phyloP scores from a whole-genome alignment of 1,140 invertebrate genomes.

The Drosophila parvula region DNA sequence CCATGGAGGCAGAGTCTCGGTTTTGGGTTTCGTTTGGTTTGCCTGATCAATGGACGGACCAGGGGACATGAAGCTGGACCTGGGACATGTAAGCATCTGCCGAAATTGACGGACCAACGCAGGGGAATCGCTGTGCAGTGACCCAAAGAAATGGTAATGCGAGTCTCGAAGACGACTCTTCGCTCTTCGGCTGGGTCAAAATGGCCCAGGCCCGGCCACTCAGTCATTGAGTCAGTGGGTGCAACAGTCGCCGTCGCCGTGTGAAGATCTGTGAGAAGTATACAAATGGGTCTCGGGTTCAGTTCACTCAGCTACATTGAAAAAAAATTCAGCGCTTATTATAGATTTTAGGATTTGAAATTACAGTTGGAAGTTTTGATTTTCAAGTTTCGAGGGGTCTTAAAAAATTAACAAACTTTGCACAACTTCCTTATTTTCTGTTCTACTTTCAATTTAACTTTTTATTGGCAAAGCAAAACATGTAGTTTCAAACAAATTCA shows the following conservation, averaged over 20 bases:
- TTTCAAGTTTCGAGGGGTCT: fast-evolving
- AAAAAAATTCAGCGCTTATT: not conserved
- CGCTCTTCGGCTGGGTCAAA: slow-evolving; percentile 42
- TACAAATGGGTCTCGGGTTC: slow-evolving; percentile 79
- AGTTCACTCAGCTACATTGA: slow-evolving; percentile 28
- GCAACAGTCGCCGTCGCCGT: slow-evolving; percentile 64
- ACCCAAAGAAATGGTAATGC: slow-evolving; percentile 82
- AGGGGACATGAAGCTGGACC: slow-evolving; percentile 47
- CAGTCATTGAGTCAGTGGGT: slow-evolving; percentile 82
- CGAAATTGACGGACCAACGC: slow-evolving; percentile 49
- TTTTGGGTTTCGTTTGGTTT: slow-evolving; percentile 16
- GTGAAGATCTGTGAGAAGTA: slow-evolving; percentile 82
- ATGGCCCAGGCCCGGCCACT: slow-evolving; percentile 59
- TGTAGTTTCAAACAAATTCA: too few species aligned
- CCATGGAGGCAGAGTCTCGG: slow-evolving; percentile 29
- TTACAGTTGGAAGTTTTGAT: not conserved
- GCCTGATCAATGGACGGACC: slow-evolving; percentile 71
- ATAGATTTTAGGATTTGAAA: not conserved
- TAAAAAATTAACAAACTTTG: too few species aligned
- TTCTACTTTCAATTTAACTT: too few species aligned
- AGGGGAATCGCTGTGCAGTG: slow-evolving; percentile 60
- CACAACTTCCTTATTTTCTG: not conserved
- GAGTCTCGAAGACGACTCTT: slow-evolving; percentile 48
- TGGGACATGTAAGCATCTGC: slow-evolving; percentile 72
- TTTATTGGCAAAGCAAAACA: not conserved